These are phyloP conservation scores for Eptesicus fuscus DNA, from an alignment of 2,113 vertebrate species.

Conservation along the genomic window DNA sequence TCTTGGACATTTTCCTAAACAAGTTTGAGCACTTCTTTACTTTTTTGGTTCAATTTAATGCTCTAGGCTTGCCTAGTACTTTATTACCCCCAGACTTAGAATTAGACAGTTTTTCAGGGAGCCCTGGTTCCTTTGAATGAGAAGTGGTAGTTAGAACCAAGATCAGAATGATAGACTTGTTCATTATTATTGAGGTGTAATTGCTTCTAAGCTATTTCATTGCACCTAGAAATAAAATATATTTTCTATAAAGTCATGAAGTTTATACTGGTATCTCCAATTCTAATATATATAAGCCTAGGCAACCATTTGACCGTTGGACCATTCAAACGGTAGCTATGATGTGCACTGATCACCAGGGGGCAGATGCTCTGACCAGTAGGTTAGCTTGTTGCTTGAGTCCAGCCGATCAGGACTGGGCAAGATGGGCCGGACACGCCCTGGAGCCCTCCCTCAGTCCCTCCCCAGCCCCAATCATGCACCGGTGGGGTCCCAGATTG, in stretches of 20 bases:
- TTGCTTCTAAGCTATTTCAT: not conserved
- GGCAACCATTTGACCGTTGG: no score
- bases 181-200: not conserved
- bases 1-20: not conserved
- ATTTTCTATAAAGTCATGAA: not conserved
- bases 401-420: no score
- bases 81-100: not conserved
- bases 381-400: no score
- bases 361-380: no score
- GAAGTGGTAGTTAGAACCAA: not conserved
- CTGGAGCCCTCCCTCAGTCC: no score
- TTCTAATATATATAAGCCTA: not conserved
- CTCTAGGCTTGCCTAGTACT: not conserved
- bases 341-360: no score
- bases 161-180: not conserved
- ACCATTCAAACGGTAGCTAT: no score
- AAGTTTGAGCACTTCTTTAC: not conserved
- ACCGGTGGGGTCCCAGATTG: no score
- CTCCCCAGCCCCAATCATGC: no score
- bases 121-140: not conserved
- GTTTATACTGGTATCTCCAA: not conserved
- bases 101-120: not conserved
- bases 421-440: no score
- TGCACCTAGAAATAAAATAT: not conserved
- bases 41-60: not conserved